Evolutionary conservation across 2,888 invertebrate species (phyloP).

Genomic region (Microctonus aethiopoides): DNA sequence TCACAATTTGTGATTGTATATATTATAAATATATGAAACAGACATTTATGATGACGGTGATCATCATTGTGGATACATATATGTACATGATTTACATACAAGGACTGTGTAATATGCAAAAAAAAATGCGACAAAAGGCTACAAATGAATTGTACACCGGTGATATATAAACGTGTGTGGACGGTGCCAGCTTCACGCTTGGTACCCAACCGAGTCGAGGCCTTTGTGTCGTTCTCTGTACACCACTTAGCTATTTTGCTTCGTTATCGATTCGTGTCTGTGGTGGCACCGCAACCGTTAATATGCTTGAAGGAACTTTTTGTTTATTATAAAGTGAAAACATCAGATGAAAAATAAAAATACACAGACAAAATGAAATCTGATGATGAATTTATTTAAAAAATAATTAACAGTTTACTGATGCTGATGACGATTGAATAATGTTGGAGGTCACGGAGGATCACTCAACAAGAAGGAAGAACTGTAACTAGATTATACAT

Average conservation of each 20-base stretch:
- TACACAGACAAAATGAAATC: background rate
- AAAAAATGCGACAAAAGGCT: slow-evolving; percentile 19
- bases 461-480: too few relatives aligned
- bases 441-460: background rate
- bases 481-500: background rate
- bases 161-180: slow-evolving; percentile 21
- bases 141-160: background rate
- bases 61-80: background rate
- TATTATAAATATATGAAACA: background rate
- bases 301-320: background rate
- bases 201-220: slow-evolving; percentile 63
- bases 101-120: slow-evolving; percentile 6
- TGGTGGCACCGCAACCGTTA: background rate
- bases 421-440: background rate
- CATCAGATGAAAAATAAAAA: background rate
- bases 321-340: background rate
- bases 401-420: background rate
- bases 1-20: background rate
- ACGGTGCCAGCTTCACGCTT: slow-evolving; percentile 56
- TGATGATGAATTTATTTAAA: background rate
- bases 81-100: slow-evolving; percentile 4
- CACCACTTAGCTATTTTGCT: slow-evolving; percentile 28
- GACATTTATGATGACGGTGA: background rate
- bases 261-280: slow-evolving; percentile 28
- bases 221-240: slow-evolving; percentile 43